Conservation (phyloP, 2,797 vertebrate species). For the Chelonia mydas region DNA sequence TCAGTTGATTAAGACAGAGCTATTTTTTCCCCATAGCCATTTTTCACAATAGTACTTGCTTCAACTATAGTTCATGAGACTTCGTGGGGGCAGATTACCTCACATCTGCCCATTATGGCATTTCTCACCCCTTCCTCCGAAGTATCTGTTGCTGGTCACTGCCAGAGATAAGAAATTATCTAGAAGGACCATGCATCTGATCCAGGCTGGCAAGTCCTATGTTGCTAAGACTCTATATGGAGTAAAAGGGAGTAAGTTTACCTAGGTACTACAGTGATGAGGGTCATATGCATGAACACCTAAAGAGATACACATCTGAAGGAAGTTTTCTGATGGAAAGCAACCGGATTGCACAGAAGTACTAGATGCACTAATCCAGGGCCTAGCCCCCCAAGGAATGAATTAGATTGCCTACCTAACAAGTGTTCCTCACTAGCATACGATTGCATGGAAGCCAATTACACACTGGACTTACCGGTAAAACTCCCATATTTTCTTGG, state of each 20-base stretch:
- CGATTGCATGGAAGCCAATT: rapidly evolving
- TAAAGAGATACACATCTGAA: not conserved
- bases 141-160: not conserved
- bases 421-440: rapidly evolving
- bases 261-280: not conserved
- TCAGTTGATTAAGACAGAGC: not conserved
- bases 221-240: not conserved
- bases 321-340: not conserved
- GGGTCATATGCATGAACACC: not conserved
- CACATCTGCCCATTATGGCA: not conserved
- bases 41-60: not conserved
- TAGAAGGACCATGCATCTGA: not conserved
- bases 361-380: not conserved
- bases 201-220: not conserved
- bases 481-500: conserved; percentile 79
- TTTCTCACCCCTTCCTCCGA: not conserved
- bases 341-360: not conserved
- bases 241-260: not conserved
- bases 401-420: not conserved
- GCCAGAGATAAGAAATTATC: not conserved
- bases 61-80: not conserved
- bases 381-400: not conserved
- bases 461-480: conserved; percentile 69
- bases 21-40: not conserved
- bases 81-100: not conserved